phyloP scores from a whole-genome alignment of 2,888 invertebrate genomes.

The Agrochola macilenta region DNA sequence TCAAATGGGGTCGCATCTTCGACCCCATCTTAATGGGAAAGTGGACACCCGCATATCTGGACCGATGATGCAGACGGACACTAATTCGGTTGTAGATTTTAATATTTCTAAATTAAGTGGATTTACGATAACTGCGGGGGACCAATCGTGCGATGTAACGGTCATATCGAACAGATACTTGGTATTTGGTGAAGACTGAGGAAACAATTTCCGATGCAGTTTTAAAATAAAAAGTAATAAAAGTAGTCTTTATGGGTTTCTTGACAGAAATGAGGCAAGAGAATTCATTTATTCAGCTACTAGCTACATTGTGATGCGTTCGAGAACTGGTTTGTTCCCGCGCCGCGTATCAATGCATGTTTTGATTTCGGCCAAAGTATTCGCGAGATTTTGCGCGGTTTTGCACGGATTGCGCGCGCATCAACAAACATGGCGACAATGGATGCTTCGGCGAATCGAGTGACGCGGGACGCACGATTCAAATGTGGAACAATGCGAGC shows the following conservation, averaged over 20 bases:
- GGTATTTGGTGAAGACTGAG: constrained; percentile 20
- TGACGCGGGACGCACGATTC: constrained; percentile 83
- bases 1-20: constrained; percentile 72
- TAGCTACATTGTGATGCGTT: constrained; percentile 63
- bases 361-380: constrained; percentile 81
- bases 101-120: constrained; percentile 79
- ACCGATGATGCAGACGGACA: constrained; percentile 67
- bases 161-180: constrained; percentile 33
- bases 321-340: constrained; percentile 73
- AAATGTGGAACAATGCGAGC: constrained; percentile 88
- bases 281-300: constrained; percentile 61
- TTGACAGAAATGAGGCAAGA: constrained; percentile 44
- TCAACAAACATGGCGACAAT: constrained; percentile 89
- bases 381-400: constrained; percentile 86
- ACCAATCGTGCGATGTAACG: constrained; percentile 59
- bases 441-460: constrained; percentile 85
- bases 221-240: constrained; percentile 38
- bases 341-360: constrained; percentile 78
- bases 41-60: constrained; percentile 86
- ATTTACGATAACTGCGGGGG: constrained; percentile 74
- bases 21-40: constrained; percentile 82
- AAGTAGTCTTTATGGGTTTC: constrained; percentile 39
- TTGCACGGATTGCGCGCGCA: constrained; percentile 77
- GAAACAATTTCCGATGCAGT: constrained; percentile 15
- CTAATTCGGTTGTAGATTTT: constrained; percentile 79